Evolutionary conservation across 2,888 invertebrate species (phyloP), one percentile per base, ranked within the genome.

Genomic region (Ctena decussata): DNA sequence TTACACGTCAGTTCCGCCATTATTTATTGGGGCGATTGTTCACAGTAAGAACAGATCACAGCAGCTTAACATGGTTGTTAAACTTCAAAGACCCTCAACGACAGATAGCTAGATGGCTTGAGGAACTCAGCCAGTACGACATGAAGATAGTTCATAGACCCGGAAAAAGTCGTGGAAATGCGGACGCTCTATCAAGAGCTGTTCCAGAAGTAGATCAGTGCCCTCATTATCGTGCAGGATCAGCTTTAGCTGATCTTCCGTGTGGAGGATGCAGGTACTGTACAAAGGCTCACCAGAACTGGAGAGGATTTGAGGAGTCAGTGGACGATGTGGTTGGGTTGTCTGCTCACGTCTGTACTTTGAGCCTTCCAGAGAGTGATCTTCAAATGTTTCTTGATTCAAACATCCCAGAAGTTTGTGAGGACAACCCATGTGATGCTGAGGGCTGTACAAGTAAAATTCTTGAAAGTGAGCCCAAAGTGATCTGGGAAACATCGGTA

Each of bases 61-160:
- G 41, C 3, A 89, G 88, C 71, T 30, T 86, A n/a, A 73, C 53
- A 0, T 89, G 85, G 89, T 41, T 87, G 21, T 60, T 85, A 46
- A 57, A 81, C 6, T 41, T 41, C 15, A 41, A 41, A 15, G 41
- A 41, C 41, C 49, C 49, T 49, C 49, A 49, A 49, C 12, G 49
- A 49, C 49, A 49, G 49, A 21, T 49, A 21, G 49, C 49, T 21
- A 11, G 49, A 21, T 49, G 90, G 90, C 27, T 89, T 12, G 88
- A 90, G 39, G 89, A 89, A 44, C 44, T 91, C 3, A 53, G 69
- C 12, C 89, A 90, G 53, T 90, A 85, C 69, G 69, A 89, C 37
- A 77, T 90, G 84, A 73, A 49, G 84, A 21, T 49, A 11, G 18
- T 5, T 5, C 49, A 49, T 21, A 49, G 49, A 49, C n/a, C 49